phyloP scores from a whole-genome alignment of 2,797 vertebrate species.

The Tenualosa ilisha region DNA sequence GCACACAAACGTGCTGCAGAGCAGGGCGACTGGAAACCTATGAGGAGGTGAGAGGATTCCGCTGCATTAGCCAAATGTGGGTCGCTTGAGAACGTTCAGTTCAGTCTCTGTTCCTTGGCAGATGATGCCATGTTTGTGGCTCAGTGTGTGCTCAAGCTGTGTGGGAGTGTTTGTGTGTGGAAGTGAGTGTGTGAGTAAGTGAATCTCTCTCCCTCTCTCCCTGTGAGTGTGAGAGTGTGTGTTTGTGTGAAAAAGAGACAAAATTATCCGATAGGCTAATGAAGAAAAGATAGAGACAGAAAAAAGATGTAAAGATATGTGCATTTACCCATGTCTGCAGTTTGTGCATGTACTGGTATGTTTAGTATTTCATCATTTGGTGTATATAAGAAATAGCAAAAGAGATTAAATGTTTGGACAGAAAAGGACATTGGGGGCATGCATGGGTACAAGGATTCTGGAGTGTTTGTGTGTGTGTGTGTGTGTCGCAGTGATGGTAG shows the following conservation, averaged over 20 bases:
- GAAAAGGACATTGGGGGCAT: background rate
- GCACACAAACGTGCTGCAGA: background rate
- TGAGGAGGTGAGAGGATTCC: slow-evolving; percentile 42
- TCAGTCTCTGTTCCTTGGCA: slow-evolving; percentile 48
- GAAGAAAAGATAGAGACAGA: background rate
- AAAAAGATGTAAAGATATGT: background rate
- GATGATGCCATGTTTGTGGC: slow-evolving; percentile 38
- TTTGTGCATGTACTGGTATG: background rate
- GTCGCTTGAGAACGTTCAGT: slow-evolving; percentile 44
- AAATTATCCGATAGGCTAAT: background rate
- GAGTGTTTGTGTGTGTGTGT: slow-evolving; percentile 9
- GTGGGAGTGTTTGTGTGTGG: slow-evolving; percentile 14
- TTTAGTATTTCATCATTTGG: background rate
- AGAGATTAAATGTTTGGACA: background rate
- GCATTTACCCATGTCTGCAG: background rate
- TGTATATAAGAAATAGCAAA: background rate
- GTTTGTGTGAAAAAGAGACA: background rate
- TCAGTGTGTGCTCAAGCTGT: slow-evolving; percentile 31
- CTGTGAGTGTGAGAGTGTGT: slow-evolving; percentile 11
- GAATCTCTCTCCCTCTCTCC: slow-evolving; percentile 32
- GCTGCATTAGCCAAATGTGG: slow-evolving; percentile 43
- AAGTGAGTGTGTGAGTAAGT: slow-evolving; percentile 25
- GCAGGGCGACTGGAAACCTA: background rate
- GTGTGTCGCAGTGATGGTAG: slow-evolving; percentile 34
- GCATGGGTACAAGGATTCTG: background rate